Percentiles rank a stretch among this genome's conserved stretches.
Evolutionary conservation across 2,888 invertebrate genomes (phyloP).

Genomic region (Euspilapteryx auroguttella): DNA sequence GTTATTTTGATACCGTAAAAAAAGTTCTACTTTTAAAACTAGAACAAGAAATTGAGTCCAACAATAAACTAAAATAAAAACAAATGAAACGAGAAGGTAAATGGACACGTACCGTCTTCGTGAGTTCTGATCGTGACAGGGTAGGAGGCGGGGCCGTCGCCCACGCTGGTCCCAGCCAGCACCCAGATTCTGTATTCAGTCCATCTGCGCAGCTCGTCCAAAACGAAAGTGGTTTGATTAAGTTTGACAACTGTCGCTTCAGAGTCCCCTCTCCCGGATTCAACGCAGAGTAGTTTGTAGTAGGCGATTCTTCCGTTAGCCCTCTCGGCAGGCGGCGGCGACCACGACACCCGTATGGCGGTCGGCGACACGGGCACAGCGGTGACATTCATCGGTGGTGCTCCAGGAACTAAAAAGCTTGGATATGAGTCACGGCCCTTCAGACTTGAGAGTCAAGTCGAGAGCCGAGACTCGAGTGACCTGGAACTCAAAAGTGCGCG

Average conservation of each 20-base stretch:
- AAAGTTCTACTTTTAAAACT: no score
- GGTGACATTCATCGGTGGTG: conserved; percentile 92
- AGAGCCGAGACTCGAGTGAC: conserved; percentile 13
- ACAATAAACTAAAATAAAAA: no score
- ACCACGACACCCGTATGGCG: conserved; percentile 88
- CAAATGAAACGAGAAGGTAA: no score
- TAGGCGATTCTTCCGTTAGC: conserved; percentile 92
- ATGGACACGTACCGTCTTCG: conserved; percentile 94
- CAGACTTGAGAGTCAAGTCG: no score
- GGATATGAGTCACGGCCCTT: no score
- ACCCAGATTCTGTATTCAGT: conserved; percentile 97
- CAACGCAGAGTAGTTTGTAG: conserved; percentile 92
- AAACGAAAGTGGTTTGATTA: conserved; percentile 76
- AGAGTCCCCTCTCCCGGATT: conserved; percentile 81
- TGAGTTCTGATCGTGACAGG: conserved; percentile 92
- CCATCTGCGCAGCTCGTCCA: conserved; percentile 92
- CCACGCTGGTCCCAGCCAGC: conserved; percentile 92
- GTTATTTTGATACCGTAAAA: no score
- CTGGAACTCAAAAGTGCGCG: conserved; percentile 31
- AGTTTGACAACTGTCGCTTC: conserved; percentile 81
- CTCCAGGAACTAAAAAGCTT: conserved; percentile 81
- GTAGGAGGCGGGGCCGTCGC: conserved; percentile 92
- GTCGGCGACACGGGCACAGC: conserved; percentile 88
- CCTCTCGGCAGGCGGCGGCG: conserved; percentile 87
- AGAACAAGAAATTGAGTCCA: no score